Evolutionary conservation across 2,888 invertebrate genomes (phyloP), one percentile per base, ranked within the genome.

Genomic region (Ditylenchus weischeri): DNA sequence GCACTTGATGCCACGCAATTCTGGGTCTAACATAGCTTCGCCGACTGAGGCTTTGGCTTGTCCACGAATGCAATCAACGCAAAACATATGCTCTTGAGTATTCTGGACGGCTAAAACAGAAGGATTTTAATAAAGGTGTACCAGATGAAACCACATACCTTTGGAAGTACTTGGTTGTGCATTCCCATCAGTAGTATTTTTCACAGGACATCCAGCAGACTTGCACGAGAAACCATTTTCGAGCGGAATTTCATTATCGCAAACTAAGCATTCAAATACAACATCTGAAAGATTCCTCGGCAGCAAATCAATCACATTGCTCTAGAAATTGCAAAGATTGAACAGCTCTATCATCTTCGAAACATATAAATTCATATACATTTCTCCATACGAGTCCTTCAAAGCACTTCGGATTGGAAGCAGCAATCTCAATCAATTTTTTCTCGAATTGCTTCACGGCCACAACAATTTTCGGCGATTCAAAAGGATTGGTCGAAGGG

Each of bases 41-140:
- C n/a, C 36, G 10, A 48, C 23, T 11, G 62, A 36, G 13, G 66
- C 66, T 51, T 66, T 35, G n/a, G 63, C 63, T 23, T 66, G 66
- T 18, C 57, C 57, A 23, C 62, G 62, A 29, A 66, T 50, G 38
- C 66, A 66, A 11, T 38, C 64, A 19, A 54, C 19, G 23, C 66
- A 66, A 57, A 66, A 66, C 50, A 51, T 35, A 50, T 65, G 65
- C 29, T 57, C 57, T 7, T 43, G 43, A 8, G 15, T 43, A 43
- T 43, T 15, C 43, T 43, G 43, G 13, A 43, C 43, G 15, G 43
- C 43, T 43, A 8, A 43, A 43, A 43, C 3, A 8, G 5, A 15
- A 43, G 11, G 13, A 43, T 3, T 43, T 13, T 18, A 19, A 47
- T 15, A 18, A 19, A 21, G 4, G 13, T 18, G 47, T 7, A 11